These are phyloP conservation scores for Sclerodermus sp. DNA, from an alignment of 2,888 invertebrate species.

Conservation along the genomic window DNA sequence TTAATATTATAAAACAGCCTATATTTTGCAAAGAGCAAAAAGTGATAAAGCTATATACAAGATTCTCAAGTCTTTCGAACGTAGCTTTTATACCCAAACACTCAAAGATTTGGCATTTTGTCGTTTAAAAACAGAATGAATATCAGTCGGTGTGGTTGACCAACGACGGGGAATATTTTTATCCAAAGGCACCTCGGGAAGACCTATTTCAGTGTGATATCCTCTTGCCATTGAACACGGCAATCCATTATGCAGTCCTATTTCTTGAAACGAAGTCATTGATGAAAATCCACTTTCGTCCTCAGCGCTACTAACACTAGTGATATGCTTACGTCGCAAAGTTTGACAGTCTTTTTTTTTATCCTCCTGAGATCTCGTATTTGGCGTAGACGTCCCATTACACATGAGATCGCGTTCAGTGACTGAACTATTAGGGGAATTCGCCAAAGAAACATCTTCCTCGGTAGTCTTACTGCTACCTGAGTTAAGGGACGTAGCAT, in stretches of 20 bases:
- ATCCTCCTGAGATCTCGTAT: conserved; percentile 22
- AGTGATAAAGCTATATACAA: neutral
- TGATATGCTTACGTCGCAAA: conserved; percentile 38
- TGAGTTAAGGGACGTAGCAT: conserved; percentile 45
- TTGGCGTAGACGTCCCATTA: conserved; percentile 34
- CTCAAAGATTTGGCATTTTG: conserved; percentile 50
- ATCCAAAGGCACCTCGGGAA: conserved; percentile 49
- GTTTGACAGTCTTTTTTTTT: conserved; percentile 27
- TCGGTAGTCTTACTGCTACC: conserved; percentile 43
- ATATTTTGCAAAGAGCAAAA: too few species aligned
- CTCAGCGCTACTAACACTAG: conserved; percentile 60
- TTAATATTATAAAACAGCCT: too few species aligned
- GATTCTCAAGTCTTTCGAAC: too few species aligned
- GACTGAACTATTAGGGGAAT: neutral
- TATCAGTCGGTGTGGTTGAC: conserved; percentile 52
- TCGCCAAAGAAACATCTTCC: conserved; percentile 25
- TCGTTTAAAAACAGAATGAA: conserved; percentile 45
- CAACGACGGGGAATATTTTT: conserved; percentile 49
- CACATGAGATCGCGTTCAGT: neutral
- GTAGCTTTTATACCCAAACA: conserved; percentile 43
- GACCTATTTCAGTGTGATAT: conserved; percentile 50
- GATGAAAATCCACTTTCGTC: conserved; percentile 87
- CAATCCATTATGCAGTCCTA: conserved; percentile 65
- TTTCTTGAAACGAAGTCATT: conserved; percentile 82
- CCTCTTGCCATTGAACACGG: conserved; percentile 41